Evolutionary conservation across 1,140 invertebrate species (phyloP).

Genomic region (Armadillidium nasatum): DNA sequence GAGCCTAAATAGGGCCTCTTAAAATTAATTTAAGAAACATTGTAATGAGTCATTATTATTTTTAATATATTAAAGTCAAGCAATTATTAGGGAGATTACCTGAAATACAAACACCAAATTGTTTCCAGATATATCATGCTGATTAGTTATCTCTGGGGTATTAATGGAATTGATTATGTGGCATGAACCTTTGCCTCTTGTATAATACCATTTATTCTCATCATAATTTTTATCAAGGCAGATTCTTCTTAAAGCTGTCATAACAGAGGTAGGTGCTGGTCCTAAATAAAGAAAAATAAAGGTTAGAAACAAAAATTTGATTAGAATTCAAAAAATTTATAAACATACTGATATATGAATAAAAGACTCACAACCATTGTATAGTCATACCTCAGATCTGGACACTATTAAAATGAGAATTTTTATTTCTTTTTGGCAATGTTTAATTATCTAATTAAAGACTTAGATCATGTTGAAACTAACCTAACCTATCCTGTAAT

Average conservation of each 20-base stretch:
- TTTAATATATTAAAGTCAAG: not conserved
- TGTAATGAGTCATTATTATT: not conserved
- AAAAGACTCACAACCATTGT: no score
- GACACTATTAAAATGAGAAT: no score
- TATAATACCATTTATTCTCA: slow-evolving; percentile 42
- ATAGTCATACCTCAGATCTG: no score
- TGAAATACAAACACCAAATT: slow-evolving; percentile 80
- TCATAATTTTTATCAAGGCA: slow-evolving; percentile 64
- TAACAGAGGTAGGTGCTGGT: slow-evolving; percentile 76
- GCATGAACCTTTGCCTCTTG: slow-evolving; percentile 53
- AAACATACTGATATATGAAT: no score
- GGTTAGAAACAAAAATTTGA: no score
- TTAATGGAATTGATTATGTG: slow-evolving; percentile 53
- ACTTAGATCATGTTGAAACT: no score
- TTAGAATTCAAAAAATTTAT: no score
- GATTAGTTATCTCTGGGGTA: slow-evolving; percentile 47
- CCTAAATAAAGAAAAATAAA: slow-evolving; percentile 56
- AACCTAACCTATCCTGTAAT: no score
- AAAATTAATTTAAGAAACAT: not conserved
- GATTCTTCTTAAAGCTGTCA: slow-evolving; percentile 70
- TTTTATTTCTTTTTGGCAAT: no score
- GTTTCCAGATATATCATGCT: slow-evolving; percentile 59
- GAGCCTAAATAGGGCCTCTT: no score
- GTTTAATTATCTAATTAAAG: no score
- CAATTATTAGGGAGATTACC: slow-evolving; percentile 49